Base-by-base conservation (phyloP, 35 echinoderm and acorn worm genomes). In the Amphiura filiformis region DNA sequence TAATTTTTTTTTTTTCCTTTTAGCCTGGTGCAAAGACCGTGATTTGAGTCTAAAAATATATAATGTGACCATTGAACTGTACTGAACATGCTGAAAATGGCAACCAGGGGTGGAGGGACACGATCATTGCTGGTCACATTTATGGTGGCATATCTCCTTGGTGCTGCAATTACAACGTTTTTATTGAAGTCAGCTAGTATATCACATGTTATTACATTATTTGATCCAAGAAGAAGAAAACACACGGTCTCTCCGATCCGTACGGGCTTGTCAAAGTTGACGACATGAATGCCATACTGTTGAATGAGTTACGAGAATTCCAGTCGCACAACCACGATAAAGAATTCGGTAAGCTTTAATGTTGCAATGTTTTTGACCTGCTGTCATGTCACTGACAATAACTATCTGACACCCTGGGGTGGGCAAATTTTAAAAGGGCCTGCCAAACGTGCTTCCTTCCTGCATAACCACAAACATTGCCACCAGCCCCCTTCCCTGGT, bases 321-420 rank as follows among this genome's bases (percentile, higher is more conserved):
- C 81, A 91, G 31, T 35, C 57, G 13, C 89, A 91, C 44, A 57
- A 41, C 13, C 82, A 84, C 56, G n/a, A 36, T 31, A 83, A 81
- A 38, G 75, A 84, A 81, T 88, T 88, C n/a, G 70, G 76, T 88
- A 35, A 57, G 87, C n/a, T 76, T 78, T n/a, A n/a, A n/a, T n/a
- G n/a, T n/a, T n/a, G n/a, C n/a, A n/a, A n/a, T n/a, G n/a, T n/a
- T n/a, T n/a, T n/a, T n/a, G n/a, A n/a, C n/a, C n/a, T n/a, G n/a
- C n/a, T n/a, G n/a, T n/a, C n/a, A n/a, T n/a, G n/a, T n/a, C n/a
- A n/a, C n/a, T n/a, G n/a, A n/a, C n/a, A n/a, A n/a, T n/a, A n/a
- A n/a, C n/a, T n/a, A n/a, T n/a, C n/a, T n/a, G n/a, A n/a, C n/a
- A n/a, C n/a, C n/a, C n/a, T n/a, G n/a, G n/a, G n/a, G n/a, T n/a